Evolutionary conservation across 2,797 vertebrate genomes (phyloP).

Genomic region (Paramormyrops hopkinsi): DNA sequence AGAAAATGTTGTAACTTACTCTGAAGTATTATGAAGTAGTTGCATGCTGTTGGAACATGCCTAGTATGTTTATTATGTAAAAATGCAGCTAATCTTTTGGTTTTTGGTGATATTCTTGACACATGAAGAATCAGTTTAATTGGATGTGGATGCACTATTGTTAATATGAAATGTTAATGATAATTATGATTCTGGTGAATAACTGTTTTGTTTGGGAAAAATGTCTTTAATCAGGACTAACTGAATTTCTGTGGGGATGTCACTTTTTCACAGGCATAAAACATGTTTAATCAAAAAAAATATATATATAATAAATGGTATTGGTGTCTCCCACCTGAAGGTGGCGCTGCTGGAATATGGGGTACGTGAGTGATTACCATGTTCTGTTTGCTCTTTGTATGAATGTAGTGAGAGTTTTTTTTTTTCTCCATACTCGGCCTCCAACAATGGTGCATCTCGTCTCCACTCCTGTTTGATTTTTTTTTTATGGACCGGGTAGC

Average conservation of each 20-base stretch:
- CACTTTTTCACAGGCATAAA: not conserved
- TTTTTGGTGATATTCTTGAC: conserved; percentile 24
- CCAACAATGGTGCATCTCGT: not conserved
- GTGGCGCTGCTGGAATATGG: not conserved
- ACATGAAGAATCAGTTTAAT: conserved; percentile 25
- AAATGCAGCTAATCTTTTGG: conserved; percentile 34
- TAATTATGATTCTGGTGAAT: conserved; percentile 11
- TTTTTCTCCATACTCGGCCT: not conserved
- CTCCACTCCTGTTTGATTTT: not conserved
- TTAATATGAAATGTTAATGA: conserved; percentile 20
- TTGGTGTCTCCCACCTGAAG: not conserved
- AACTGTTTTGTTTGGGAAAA: not conserved
- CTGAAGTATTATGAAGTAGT: not conserved
- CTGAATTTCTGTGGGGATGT: not conserved
- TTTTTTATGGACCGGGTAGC: not conserved
- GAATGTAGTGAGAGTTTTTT: not conserved
- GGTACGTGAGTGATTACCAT: not conserved
- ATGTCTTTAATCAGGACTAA: not conserved
- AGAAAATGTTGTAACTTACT: not conserved
- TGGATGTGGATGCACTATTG: conserved; percentile 31
- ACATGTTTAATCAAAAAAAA: not conserved
- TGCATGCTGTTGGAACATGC: not conserved
- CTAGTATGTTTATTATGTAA: conserved; percentile 42
- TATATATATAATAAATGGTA: not conserved
- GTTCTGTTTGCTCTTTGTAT: not conserved